Evolutionary conservation across 2,113 vertebrate genomes (phyloP).

Genomic region (Muntiacus reevesi): DNA sequence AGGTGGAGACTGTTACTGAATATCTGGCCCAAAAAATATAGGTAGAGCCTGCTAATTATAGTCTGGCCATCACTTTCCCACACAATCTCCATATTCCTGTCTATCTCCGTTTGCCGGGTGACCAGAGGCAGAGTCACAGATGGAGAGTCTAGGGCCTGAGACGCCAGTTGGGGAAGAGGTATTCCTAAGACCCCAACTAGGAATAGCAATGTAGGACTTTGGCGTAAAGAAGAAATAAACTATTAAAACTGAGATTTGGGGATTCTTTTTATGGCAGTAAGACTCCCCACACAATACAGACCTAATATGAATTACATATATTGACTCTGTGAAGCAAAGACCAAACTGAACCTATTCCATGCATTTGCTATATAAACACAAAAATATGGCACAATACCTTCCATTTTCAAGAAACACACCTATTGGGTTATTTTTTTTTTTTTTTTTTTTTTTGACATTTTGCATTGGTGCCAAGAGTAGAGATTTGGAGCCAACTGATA

Average conservation of each 20-base stretch:
- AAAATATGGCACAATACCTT: background rate
- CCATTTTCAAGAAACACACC: background rate
- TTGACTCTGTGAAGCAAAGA: background rate
- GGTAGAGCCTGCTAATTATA: background rate
- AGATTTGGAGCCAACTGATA: background rate
- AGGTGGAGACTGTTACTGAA: background rate
- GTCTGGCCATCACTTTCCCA: background rate
- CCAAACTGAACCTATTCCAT: background rate
- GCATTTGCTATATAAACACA: background rate
- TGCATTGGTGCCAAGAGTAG: background rate
- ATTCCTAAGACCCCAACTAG: background rate
- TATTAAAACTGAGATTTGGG: background rate
- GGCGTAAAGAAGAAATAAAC: background rate
- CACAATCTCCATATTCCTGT: background rate
- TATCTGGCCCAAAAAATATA: background rate
- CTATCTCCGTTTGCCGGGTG: background rate
- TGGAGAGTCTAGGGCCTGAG: background rate
- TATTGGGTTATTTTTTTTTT: background rate
- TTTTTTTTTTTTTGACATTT: background rate
- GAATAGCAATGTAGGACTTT: background rate
- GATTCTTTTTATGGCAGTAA: background rate
- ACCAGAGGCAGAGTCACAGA: background rate
- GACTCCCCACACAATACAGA: background rate
- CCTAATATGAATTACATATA: background rate
- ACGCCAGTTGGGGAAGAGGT: background rate